These are phyloP conservation scores for Epirrhoe tristata DNA, from an alignment of 2,888 invertebrate genomes.

Conservation along the genomic window DNA sequence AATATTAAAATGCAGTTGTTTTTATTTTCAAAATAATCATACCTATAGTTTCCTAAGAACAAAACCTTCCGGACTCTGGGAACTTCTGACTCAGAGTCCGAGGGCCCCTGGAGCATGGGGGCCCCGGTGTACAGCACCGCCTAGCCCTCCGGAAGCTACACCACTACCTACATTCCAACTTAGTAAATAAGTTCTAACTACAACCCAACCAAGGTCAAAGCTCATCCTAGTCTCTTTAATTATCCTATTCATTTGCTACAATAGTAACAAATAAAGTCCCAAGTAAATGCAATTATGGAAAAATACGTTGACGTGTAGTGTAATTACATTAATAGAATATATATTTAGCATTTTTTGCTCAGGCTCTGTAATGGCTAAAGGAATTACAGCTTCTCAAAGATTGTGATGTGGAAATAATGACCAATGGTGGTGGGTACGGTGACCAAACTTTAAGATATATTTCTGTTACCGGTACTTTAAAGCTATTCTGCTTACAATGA, in stretches of 20 bases:
- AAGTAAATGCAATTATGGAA: conserved; percentile 12
- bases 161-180: no score
- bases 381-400: conserved; percentile 44
- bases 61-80: no score
- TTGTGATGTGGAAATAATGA: conserved; percentile 59
- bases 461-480: not conserved
- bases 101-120: no score
- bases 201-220: no score
- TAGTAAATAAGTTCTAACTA: no score
- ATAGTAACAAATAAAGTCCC: not conserved
- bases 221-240: not conserved
- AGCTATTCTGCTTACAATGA: no score
- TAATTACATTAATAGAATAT: conserved; percentile 12
- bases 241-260: not conserved
- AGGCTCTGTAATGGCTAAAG: conserved; percentile 30
- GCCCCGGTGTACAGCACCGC: no score
- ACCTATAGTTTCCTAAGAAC: no score
- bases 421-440: conserved; percentile 26
- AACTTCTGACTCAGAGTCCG: no score
- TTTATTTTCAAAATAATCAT: no score
- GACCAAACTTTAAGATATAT: conserved; percentile 17
- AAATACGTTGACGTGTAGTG: conserved; percentile 1
- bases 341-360: conserved; percentile 41
- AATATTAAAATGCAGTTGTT: no score
- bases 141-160: no score